These are phyloP conservation scores for Pterocles gutturalis DNA, from an alignment of 2,113 vertebrate genomes.

Conservation along the genomic window DNA sequence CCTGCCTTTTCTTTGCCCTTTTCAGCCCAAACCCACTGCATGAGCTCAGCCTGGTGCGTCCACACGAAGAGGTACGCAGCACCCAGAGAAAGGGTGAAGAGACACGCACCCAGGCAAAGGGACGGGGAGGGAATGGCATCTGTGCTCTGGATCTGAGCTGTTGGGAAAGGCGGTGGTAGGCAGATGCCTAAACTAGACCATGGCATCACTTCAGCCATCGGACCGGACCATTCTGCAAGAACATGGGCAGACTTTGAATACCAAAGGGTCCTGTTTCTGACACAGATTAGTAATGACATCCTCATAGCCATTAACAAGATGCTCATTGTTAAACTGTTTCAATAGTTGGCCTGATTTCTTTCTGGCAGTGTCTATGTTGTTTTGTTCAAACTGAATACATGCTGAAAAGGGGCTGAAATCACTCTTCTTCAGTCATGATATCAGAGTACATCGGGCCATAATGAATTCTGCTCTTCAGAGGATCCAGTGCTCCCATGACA, in stretches of 20 bases:
- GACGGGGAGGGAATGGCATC: neutral
- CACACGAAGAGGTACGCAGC: accelerated
- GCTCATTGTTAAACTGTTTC: neutral
- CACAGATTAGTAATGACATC: neutral
- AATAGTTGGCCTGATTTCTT: slow-evolving; percentile 21
- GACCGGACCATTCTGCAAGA: neutral
- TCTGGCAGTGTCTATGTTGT: neutral
- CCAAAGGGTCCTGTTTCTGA: neutral
- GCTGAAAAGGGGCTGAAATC: neutral
- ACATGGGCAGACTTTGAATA: neutral
- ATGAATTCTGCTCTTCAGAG: neutral
- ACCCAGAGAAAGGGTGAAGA: no score
- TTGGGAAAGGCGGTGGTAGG: neutral
- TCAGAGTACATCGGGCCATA: accelerated
- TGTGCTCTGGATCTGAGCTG: neutral
- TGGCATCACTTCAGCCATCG: neutral
- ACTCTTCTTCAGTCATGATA: neutral
- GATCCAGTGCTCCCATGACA: neutral
- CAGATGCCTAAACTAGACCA: neutral
- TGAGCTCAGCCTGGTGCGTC: neutral
- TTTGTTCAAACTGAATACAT: neutral
- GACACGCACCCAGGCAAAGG: neutral
- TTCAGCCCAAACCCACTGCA: neutral
- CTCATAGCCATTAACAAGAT: neutral
- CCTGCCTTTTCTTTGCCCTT: neutral